Evolutionary conservation across 2,113 vertebrate species (phyloP).

Genomic region (Columba livia): DNA sequence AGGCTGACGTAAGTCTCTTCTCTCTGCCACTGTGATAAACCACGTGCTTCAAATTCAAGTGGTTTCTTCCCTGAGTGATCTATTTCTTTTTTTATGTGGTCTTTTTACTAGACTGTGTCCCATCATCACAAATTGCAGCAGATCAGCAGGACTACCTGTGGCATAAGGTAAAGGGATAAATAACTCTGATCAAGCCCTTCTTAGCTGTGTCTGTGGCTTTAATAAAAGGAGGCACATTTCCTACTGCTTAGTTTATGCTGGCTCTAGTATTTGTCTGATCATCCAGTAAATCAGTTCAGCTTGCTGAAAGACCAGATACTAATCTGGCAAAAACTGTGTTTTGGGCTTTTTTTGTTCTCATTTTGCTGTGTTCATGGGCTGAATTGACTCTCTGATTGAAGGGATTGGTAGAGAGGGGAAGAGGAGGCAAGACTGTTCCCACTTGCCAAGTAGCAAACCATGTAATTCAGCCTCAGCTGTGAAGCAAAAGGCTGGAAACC

Average conservation of each 20-base stretch:
- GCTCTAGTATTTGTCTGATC: constrained; percentile 26
- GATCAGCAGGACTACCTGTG: not conserved
- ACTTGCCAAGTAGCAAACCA: not conserved
- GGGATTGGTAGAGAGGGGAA: not conserved
- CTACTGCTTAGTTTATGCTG: constrained; percentile 1
- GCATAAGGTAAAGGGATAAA: not conserved
- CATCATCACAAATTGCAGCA: not conserved
- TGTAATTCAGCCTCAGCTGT: not conserved
- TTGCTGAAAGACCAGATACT: not conserved
- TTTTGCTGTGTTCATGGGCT: not conserved
- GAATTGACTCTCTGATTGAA: not conserved
- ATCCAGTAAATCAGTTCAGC: not conserved
- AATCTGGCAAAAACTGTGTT: not conserved
- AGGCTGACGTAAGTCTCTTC: not conserved
- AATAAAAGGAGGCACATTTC: not conserved
- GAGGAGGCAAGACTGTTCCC: not conserved
- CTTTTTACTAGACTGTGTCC: not conserved
- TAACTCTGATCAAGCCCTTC: not conserved
- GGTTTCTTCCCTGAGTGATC: not conserved
- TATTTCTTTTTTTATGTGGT: not conserved
- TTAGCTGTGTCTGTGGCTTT: not conserved
- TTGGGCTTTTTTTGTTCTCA: not conserved
- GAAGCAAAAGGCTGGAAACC: not conserved
- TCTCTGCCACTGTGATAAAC: not conserved
- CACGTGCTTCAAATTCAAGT: not conserved